Base-by-base conservation (phyloP, 2,888 invertebrate genomes). In the Thera britannica region DNA sequence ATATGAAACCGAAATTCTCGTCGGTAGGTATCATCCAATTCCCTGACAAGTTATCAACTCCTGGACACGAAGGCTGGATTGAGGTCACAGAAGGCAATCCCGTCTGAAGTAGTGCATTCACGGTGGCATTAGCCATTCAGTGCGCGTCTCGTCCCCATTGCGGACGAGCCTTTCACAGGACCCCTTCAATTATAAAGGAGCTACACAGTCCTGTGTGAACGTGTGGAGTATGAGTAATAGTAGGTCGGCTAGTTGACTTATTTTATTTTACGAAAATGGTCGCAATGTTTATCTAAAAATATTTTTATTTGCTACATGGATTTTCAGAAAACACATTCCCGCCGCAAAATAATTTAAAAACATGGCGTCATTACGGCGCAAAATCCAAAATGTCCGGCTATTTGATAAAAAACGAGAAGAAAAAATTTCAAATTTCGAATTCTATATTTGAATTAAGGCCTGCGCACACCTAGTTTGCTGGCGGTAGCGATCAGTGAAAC, bases 81-180 rank as follows among this genome's bases (percentile, higher is more conserved):
- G 59, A 49, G 73, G 71, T 65, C 73, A 69, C 64, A 62, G 63
- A 67, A 58, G 62, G 70, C 69, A 76, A 70, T 73, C 71, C 75
- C 75, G 54, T 62, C 73, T 67, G 60, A 56, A 56, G 70, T 41
- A 70, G 60, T 59, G 60, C 81, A 80, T 83, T 85, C 83, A 83
- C 68, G 73, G 73, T 72, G 72, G 77, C 79, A 85, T 86, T 83
- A 85, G 82, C 80, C 75, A 85, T 89, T 87, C 87, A 61, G 51
- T 5, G 51, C 41, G 44, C 52, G 54, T 46, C 11, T 34, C 49
- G 55, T 36, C 46, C 41, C 11, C 62, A 44, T 52, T 11, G 58
- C 56, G n/a, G n/a, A 23, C 36, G 74, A 76, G 79, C 78, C 78
- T 81, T 77, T 86, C 80, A 87, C 81, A 79, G 81, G 82, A 81